Percentiles rank a stretch among this genome's conserved stretches.
These are phyloP conservation scores for Zaprionus lineosus DNA, from an alignment of 2,888 invertebrate species.

Conservation along the genomic window DNA sequence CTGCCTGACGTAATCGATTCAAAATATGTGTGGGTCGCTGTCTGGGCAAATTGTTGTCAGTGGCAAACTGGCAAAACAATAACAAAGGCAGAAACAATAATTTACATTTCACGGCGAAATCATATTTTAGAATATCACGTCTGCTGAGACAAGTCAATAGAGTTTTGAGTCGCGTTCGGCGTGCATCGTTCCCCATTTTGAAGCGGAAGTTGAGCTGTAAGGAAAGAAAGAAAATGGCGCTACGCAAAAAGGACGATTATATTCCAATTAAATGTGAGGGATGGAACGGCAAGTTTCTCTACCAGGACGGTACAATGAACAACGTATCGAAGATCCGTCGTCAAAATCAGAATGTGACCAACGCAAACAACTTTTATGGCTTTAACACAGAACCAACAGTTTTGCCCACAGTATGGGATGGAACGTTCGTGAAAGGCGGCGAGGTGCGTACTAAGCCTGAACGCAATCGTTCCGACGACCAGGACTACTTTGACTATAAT, in stretches of 20 bases:
- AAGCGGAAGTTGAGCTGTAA: conserved; percentile 2
- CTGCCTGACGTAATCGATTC: conserved; percentile 53
- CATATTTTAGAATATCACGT: conserved; percentile 70
- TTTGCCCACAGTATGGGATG: conserved; percentile 81
- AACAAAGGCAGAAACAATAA: conserved; percentile 37
- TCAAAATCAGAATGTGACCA: conserved; percentile 80
- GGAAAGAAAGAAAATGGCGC: conserved; percentile 70
- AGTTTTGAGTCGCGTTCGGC: conserved; percentile 46
- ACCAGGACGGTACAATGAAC: conserved; percentile 75
- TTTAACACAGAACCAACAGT: conserved; percentile 77
- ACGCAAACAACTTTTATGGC: conserved; percentile 81
- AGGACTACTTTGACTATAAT: conserved; percentile 78
- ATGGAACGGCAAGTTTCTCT: conserved; percentile 82
- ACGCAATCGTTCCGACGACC: conserved; percentile 81
- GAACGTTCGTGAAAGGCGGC: conserved; percentile 80
- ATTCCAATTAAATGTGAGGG: conserved; percentile 83
- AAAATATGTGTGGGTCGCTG: conserved; percentile 34
- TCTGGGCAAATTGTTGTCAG: conserved; percentile 34
- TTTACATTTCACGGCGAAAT: conserved; percentile 60
- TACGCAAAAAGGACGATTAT: conserved; percentile 79
- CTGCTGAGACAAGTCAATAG: conserved; percentile 48
- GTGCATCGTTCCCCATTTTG: conserved; percentile 32
- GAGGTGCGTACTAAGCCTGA: conserved; percentile 76
- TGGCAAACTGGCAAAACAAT: conserved; percentile 34
- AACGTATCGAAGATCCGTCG: conserved; percentile 80